Base-by-base conservation (phyloP, 2,797 vertebrate genomes). In the Artibeus lituratus region DNA sequence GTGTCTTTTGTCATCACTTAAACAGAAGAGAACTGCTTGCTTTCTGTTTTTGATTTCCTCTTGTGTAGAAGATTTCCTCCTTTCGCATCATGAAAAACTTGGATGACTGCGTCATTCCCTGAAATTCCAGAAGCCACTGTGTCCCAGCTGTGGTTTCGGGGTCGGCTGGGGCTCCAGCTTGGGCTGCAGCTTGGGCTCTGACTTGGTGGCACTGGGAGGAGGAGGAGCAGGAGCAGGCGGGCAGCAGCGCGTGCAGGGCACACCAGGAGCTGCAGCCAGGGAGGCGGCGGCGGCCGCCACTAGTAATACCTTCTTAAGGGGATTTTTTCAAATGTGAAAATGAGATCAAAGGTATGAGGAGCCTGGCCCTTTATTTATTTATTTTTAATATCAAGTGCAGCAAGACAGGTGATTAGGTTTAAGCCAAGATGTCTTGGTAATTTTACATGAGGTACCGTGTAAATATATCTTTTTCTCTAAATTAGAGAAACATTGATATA, bases 31-130 rank as follows among this genome's bases (percentile, higher is more conserved):
- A 94, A 99, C 99, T 29, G 57, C 24, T 99, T 99, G 99, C 99
- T 99, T 99, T 98, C 99, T 99, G 98, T 99, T 99, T 98, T 99
- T 99, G 97, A 99, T 99, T 97, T 99, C 99, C 73, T 99, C 99
- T 57, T 99, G 98, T 78, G 99, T 98, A 59, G 99, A 99, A 55
- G 99, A 99, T 98, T 99, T 99, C 96, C 99, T 99, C 98, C 99
- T 99, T 99, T 99, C 99, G 99, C 99, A 97, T 99, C 99, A 98
- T 99, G 99, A 98, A 99, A 98, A 98, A 99, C 99, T 98, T 98
- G 99, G 99, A 99, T 99, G 98, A 99, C 99, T 98, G 99, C 99
- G 98, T 99, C 99, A 92, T 99, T 99, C 97, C 99, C 99, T 97
- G 99, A 99, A 96, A 99, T 99, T 97, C 99, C 99, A 98, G 99